These are phyloP conservation scores for Dysidea cf. avara DNA, from an alignment of 37 sponge, comb jelly and placozoan genomes.

Conservation along the genomic window DNA sequence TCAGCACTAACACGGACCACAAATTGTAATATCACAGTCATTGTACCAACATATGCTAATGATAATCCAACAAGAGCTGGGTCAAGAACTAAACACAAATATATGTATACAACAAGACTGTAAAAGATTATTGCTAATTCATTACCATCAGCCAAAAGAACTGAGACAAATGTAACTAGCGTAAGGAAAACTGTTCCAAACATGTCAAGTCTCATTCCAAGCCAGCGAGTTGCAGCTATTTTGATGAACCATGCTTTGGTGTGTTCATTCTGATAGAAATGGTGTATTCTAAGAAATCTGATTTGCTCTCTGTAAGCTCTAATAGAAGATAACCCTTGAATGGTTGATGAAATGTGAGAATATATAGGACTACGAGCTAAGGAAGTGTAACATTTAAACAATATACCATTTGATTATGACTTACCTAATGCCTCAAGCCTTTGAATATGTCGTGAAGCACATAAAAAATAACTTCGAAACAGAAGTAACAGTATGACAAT, in stretches of 20 bases:
- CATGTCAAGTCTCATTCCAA: constrained; percentile 68
- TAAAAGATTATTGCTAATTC: too few relatives aligned
- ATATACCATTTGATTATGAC: constrained; percentile 4
- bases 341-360: constrained; percentile 73
- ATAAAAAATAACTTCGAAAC: constrained; percentile 62
- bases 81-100: constrained; percentile 17
- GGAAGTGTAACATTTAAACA: too few relatives aligned
- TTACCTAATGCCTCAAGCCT: constrained; percentile 80
- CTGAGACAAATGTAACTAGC: constrained; percentile 47
- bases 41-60: constrained; percentile 59
- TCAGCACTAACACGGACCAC: constrained; percentile 75
- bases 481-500: constrained; percentile 40
- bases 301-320: constrained; percentile 44
- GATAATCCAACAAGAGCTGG: constrained; percentile 69
- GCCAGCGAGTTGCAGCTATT: constrained; percentile 65
- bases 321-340: constrained; percentile 77
- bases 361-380: constrained; percentile 86
- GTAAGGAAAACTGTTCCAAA: constrained; percentile 49
- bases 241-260: constrained; percentile 67
- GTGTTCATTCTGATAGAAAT: constrained; percentile 53
- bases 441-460: constrained; percentile 60
- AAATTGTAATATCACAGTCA: constrained; percentile 76
- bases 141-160: constrained; percentile 1
- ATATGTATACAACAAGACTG: too few relatives aligned
- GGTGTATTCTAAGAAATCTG: constrained; percentile 18